Percentiles rank a stretch among this genome's conserved stretches.
Evolutionary conservation across 2,797 vertebrate species (phyloP).

Genomic region (Acipenser transmontanus): DNA sequence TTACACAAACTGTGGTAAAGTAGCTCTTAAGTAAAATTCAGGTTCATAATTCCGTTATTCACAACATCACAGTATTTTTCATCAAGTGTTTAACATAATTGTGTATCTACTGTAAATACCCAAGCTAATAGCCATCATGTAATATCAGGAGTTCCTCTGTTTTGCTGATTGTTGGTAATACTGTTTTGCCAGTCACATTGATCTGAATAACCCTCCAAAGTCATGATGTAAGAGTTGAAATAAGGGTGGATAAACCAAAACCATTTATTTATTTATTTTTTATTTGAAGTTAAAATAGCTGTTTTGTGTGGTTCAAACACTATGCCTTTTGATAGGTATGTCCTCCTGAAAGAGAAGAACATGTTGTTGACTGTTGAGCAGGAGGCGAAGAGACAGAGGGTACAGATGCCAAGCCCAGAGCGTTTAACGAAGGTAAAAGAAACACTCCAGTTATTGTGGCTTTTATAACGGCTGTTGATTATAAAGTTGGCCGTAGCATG

Average conservation of each 20-base stretch:
- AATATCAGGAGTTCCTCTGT: background rate
- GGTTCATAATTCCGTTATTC: no score
- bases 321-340: conserved; percentile 68
- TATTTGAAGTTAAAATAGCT: background rate
- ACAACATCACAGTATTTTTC: no score
- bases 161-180: no score
- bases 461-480: no score
- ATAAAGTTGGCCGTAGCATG: no score
- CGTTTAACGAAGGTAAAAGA: conserved; percentile 77
- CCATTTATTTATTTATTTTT: no score
- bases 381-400: conserved; percentile 73
- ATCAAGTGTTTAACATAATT: background rate
- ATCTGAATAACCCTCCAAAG: no score
- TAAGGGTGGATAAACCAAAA: no score
- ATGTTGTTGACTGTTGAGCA: conserved; percentile 86
- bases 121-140: background rate
- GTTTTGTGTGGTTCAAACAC: conserved; percentile 9
- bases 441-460: no score
- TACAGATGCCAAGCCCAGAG: conserved; percentile 87
- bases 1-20: conserved; percentile 92
- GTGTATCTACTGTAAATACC: background rate
- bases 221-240: no score
- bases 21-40: background rate
- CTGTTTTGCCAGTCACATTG: no score
- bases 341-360: conserved; percentile 92